Base-by-base conservation (phyloP, 2,113 vertebrate genomes). In the Ramphastos sulfuratus region DNA sequence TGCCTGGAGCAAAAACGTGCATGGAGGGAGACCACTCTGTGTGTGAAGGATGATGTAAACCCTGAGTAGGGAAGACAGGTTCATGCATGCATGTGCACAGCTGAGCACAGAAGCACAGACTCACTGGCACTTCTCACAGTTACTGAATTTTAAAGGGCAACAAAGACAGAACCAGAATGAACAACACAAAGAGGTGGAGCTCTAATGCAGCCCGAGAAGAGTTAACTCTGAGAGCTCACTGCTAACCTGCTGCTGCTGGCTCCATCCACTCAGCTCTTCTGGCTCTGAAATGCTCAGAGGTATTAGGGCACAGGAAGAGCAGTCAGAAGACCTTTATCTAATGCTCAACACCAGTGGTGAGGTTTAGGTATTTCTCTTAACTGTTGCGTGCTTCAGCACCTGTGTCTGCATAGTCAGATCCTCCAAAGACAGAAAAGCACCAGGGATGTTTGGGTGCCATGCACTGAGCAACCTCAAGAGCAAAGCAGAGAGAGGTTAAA, bases 401-500 rank as follows among this genome's bases (percentile, higher is more conserved):
- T 0, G 0, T 18, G 12, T 21, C 28, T 70, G 55, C 19, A 66
- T 2, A 46, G 37, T 7, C 24, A 54, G 61, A 78, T 42, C 50
- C 54, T 31, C 15, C 46, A 61, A 30, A 76, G 35, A 28, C 1
- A 17, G 25, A 16, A 33, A 78, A 91, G 31, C 11, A 31, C 42
- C 7, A 5, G 27, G 5, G 31, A 10, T 6, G 10, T 21, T 24
- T 56, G 63, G 39, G 12, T 58, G 24, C 30, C 20, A 87, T 4
- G n/a, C 44, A 10, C 19, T 42, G 7, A 74, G 44, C 21, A 54
- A 13, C 55, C 48, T 69, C 59, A 64, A 74, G 72, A 77, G 50
- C 17, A 83, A 71, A 81, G 37, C 8, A 14, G 1, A 12, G 52
- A 16, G 9, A 70, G 44, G 39, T 75, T 65, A 69, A 39, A 61